A percentile compares a stretch with the other conserved stretches of the same genome.
Evolutionary conservation across 2,797 vertebrate species (phyloP).

Genomic region (Oryzias sinensis): DNA sequence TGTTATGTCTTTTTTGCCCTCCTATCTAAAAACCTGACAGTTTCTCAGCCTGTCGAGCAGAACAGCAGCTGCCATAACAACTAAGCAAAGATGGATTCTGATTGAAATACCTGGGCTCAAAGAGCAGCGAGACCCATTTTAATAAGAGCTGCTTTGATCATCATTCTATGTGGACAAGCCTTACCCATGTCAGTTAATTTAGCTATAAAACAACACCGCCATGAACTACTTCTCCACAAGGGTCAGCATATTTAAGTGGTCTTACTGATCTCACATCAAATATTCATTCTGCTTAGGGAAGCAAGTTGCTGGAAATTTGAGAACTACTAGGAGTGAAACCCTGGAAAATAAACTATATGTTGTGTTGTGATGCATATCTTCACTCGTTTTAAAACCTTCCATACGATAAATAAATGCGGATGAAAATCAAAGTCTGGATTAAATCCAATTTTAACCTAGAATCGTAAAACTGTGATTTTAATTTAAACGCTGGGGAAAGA

Average conservation of each 20-base stretch:
- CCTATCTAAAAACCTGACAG: conserved; percentile 6
- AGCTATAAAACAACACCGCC: neutral
- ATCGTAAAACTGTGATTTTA: too few relatives aligned
- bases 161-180: neutral
- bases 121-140: conserved; percentile 12
- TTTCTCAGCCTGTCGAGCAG: conserved; percentile 1
- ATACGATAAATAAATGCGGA: too few relatives aligned
- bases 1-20: neutral
- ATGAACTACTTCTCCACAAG: too few relatives aligned
- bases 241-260: neutral
- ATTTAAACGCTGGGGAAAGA: too few relatives aligned
- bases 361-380: too few relatives aligned
- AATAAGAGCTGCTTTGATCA: conserved; percentile 11
- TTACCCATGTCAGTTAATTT: neutral
- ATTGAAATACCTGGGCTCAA: conserved; percentile 8
- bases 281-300: too few relatives aligned
- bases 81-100: conserved; percentile 6
- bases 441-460: too few relatives aligned
- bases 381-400: too few relatives aligned
- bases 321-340: too few relatives aligned
- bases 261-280: neutral
- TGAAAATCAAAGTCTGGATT: too few relatives aligned
- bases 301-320: too few relatives aligned
- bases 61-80: conserved; percentile 8
- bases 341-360: too few relatives aligned